Evolutionary conservation across 2,113 vertebrate species (phyloP).

Genomic region (Gadus chalcogrammus): DNA sequence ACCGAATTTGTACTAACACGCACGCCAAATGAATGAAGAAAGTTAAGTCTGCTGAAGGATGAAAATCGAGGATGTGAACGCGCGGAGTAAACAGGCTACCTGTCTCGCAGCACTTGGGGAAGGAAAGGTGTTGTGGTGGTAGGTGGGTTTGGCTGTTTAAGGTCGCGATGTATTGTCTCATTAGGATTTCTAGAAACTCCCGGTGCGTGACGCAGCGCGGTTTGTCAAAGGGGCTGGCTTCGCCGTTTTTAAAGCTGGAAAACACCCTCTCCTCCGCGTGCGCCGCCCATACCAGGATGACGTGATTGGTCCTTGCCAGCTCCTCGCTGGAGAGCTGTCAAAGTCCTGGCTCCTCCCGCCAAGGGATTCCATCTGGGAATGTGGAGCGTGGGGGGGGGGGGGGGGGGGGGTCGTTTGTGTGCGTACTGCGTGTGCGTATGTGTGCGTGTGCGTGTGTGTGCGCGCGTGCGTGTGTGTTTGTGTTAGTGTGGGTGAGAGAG

Average conservation of each 20-base stretch:
- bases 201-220: conserved; percentile 80
- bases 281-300: conserved; percentile 81
- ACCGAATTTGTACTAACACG: too few relatives aligned
- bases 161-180: conserved; percentile 25
- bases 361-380: conserved; percentile 59
- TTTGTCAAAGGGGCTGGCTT: conserved; percentile 72
- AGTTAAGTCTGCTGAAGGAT: too few relatives aligned
- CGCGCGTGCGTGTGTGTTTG: too few relatives aligned
- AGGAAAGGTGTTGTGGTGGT: conserved; percentile 14
- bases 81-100: too few relatives aligned
- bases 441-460: too few relatives aligned
- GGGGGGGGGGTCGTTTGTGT: background rate
- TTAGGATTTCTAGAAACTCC: conserved; percentile 68
- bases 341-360: conserved; percentile 31
- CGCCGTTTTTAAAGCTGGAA: conserved; percentile 93
- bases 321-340: conserved; percentile 55
- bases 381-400: conserved; percentile 16
- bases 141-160: conserved; percentile 47
- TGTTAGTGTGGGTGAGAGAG: too few relatives aligned
- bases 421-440: background rate
- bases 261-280: conserved; percentile 77
- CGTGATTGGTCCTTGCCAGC: conserved; percentile 70
- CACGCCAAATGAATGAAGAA: too few relatives aligned
- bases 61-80: too few relatives aligned
- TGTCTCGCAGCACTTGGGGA: background rate